Evolutionary conservation across 2,113 vertebrate genomes (phyloP).

Genomic region (Nycticebus coucang): DNA sequence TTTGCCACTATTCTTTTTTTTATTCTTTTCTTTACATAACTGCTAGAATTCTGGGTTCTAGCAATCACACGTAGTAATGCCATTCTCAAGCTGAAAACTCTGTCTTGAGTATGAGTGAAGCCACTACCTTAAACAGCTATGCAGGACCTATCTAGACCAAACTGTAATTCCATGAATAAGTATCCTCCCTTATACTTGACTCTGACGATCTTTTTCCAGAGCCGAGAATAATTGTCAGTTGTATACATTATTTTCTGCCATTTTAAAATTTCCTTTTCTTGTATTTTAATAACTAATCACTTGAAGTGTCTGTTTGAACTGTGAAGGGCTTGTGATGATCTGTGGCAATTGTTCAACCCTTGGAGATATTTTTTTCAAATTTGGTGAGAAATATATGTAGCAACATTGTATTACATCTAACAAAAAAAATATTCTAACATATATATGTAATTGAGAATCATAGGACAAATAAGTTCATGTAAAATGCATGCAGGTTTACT

Average conservation of each 20-base stretch:
- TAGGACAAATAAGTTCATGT: neutral
- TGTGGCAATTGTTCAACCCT: neutral
- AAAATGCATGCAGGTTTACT: neutral
- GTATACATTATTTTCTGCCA: neutral
- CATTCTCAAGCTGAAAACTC: neutral
- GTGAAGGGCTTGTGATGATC: neutral
- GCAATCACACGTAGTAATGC: neutral
- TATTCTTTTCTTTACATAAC: neutral
- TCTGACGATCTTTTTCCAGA: neutral
- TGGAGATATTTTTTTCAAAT: neutral
- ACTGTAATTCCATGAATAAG: fast-evolving
- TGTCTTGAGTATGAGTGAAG: neutral
- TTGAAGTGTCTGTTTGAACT: neutral
- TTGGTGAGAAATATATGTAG: neutral
- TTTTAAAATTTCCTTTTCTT: neutral
- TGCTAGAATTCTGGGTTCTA: neutral
- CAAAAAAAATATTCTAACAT: neutral
- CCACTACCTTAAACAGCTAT: fast-evolving
- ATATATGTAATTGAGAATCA: neutral
- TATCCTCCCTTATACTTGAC: neutral
- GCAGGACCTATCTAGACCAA: neutral
- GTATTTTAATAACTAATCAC: neutral
- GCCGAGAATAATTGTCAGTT: neutral
- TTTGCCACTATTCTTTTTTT: neutral
- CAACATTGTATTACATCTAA: neutral